Conservation (phyloP, 2,113 vertebrate species). For the Oostethus manadensis region DNA sequence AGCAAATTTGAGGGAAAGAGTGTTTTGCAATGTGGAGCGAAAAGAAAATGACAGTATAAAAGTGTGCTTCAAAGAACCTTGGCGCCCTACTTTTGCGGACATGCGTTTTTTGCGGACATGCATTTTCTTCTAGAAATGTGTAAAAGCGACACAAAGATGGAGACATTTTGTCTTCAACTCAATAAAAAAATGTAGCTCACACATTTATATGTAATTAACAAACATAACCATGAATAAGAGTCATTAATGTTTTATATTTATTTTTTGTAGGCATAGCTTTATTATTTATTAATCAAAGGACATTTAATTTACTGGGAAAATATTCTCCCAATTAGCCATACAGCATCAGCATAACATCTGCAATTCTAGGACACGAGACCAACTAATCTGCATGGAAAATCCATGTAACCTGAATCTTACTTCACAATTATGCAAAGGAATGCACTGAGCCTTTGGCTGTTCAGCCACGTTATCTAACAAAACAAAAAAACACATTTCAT, state of each 20-base stretch:
- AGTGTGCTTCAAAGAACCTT: slow-evolving; percentile 24
- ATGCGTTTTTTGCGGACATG: slow-evolving; percentile 61
- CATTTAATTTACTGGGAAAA: slow-evolving; percentile 38
- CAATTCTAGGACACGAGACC: slow-evolving; percentile 29
- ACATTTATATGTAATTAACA: slow-evolving; percentile 12
- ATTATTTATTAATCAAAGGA: slow-evolving; percentile 59
- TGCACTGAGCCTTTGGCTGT: slow-evolving; percentile 30
- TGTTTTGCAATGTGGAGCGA: slow-evolving; percentile 29
- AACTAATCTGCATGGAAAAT: slow-evolving; percentile 36
- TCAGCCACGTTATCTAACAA: slow-evolving; percentile 27
- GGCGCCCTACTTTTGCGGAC: slow-evolving; percentile 51
- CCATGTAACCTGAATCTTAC: slow-evolving; percentile 29
- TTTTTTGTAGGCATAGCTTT: slow-evolving; percentile 12
- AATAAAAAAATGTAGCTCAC: slow-evolving; percentile 10
- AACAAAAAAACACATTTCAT: slow-evolving; percentile 5
- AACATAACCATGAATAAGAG: slow-evolving; percentile 6
- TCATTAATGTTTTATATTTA: neutral
- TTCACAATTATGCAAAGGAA: slow-evolving; percentile 46
- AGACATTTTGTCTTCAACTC: neutral
- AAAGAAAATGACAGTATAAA: slow-evolving; percentile 2
- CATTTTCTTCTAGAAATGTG: slow-evolving; percentile 33
- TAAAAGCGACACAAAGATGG: slow-evolving; percentile 13
- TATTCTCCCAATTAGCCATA: slow-evolving; percentile 46
- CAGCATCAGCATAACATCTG: slow-evolving; percentile 27
- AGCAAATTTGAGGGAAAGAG: slow-evolving; percentile 6